Evolutionary conservation across 2,797 vertebrate species (phyloP), one percentile per base, ranked within the genome.

Genomic region (Microctenopoma steveboyesi): DNA sequence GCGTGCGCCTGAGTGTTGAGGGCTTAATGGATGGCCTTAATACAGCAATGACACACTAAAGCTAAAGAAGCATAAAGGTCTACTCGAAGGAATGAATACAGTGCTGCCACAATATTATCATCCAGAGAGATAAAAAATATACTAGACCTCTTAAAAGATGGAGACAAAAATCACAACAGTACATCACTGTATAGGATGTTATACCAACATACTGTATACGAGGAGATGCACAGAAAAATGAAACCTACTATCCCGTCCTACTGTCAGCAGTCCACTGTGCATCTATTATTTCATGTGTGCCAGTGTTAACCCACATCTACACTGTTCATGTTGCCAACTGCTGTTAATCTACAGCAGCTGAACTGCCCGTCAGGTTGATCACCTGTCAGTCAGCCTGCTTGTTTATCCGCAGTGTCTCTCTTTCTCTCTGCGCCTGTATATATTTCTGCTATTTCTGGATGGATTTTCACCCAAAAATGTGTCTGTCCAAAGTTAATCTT

Each of bases 1-100:
- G 54, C 50, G 9, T 74, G 48, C 67, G n/a, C 22, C 22, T 53
- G 63, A 53, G 53, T 56, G 30, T 55, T 22, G 28, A 55, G 53
- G 81, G 86, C 79, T 89, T 91, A 91, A 91, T 88, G 86, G 86
- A 81, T 90, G 89, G 83, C 91, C 89, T 86, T 91, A 92, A 90
- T 93, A 89, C 82, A 61, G 5, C 3, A 39, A 86, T 88, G 90
- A 86, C 81, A 88, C 76, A 88, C 82, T 88, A 92, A 84, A 76
- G 66, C 57, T 37, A 54, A 64, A 49, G 68, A 59, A 7, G 65
- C 64, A 77, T 57, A 61, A 72, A 81, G 82, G 81, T 70, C 66
- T 59, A 0, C 52, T 47, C 57, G 1, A 49, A 59, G 47, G 63
- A 50, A 71, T 22, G 40, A 75, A 62, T 57, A 8, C 53, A 57